These are phyloP conservation scores for Metaphire vulgaris DNA, from an alignment of 1,140 invertebrate genomes.

Conservation along the genomic window DNA sequence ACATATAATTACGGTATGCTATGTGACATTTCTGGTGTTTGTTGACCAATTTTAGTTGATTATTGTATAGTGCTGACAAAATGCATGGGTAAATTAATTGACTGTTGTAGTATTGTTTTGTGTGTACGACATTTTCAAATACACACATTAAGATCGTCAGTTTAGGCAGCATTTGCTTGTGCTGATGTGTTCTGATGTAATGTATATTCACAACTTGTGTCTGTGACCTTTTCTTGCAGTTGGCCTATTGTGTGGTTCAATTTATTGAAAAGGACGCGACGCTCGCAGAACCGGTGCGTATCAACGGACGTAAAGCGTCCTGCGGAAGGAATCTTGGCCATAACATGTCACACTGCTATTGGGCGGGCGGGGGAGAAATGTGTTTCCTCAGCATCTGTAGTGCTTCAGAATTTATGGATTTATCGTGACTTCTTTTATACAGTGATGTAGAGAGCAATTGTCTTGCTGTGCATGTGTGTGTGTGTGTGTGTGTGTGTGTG, in stretches of 20 bases:
- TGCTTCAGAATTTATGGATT: background rate
- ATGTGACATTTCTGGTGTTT: too few species aligned
- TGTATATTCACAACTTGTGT: too few species aligned
- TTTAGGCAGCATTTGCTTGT: constrained; percentile 1
- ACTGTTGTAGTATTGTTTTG: too few species aligned
- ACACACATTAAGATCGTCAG: too few species aligned
- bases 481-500: constrained; percentile 6
- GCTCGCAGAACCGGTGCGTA: background rate
- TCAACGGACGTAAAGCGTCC: background rate
- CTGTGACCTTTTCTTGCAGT: too few species aligned
- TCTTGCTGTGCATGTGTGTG: background rate
- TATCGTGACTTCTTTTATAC: background rate
- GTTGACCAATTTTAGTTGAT: too few species aligned
- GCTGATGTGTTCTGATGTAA: constrained; percentile 35
- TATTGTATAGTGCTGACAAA: too few species aligned
- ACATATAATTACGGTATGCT: too few species aligned
- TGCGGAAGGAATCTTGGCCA: background rate
- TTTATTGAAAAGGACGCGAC: constrained; percentile 89
- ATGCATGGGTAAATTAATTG: too few species aligned
- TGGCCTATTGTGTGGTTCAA: constrained; percentile 87
- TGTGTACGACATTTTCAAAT: constrained; percentile 47
- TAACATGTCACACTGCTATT: background rate
- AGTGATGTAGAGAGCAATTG: background rate
- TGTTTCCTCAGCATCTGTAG: background rate
- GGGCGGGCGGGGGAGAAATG: background rate